Percentiles rank a stretch among this genome's conserved stretches.
phyloP scores from a whole-genome alignment of 2,797 vertebrate species.

The Poecilia picta region DNA sequence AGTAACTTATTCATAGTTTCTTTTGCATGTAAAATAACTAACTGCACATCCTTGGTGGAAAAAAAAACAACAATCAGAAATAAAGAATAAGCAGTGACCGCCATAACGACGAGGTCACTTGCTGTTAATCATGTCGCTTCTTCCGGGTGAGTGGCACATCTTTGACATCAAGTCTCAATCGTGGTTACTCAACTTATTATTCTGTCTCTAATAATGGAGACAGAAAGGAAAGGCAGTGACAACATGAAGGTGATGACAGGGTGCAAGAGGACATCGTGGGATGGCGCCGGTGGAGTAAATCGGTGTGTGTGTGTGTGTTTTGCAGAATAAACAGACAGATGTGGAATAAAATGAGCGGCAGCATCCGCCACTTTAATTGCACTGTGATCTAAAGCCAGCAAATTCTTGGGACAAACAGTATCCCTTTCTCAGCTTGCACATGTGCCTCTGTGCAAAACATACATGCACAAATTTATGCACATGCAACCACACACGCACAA shows the following conservation, averaged over 20 bases:
- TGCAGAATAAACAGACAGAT: constrained; percentile 12
- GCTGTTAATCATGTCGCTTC: constrained; percentile 53
- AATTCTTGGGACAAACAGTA: constrained; percentile 21
- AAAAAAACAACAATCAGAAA: background rate
- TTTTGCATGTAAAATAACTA: background rate
- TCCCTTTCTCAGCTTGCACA: constrained; percentile 14
- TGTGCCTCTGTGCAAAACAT: background rate
- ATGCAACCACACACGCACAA: constrained; percentile 12
- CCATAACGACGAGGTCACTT: constrained; percentile 4
- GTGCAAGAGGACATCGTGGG: constrained; percentile 32
- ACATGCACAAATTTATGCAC: constrained; percentile 4
- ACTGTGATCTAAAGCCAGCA: constrained; percentile 42
- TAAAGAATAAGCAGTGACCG: constrained; percentile 20
- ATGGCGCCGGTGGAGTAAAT: constrained; percentile 6
- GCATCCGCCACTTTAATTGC: constrained; percentile 57
- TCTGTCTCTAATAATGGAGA: constrained; percentile 54
- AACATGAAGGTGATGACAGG: constrained; percentile 53
- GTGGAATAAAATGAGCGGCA: constrained; percentile 26
- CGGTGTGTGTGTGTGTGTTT: constrained; percentile 3
- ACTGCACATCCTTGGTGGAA: background rate
- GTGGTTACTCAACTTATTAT: constrained; percentile 56
- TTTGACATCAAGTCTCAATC: constrained; percentile 54
- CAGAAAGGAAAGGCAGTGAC: constrained; percentile 53
- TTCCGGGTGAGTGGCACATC: constrained; percentile 38
- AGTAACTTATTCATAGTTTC: background rate